A percentile compares a stretch with the other conserved stretches of the same genome.
Conservation (phyloP, 1,140 invertebrate species). For the Amphibalanus amphitrite region DNA sequence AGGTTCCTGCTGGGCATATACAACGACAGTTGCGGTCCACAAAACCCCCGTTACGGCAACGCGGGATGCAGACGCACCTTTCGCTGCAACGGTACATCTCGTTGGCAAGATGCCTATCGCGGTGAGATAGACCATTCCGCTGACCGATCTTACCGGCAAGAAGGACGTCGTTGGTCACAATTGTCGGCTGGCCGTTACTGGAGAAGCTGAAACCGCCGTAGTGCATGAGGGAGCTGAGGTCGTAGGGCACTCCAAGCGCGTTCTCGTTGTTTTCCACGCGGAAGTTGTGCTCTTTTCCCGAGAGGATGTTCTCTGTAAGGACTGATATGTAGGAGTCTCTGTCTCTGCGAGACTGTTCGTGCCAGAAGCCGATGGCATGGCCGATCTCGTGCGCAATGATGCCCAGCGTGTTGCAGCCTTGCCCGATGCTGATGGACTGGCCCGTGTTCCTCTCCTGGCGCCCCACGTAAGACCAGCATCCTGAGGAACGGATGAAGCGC, state of each 20-base stretch:
- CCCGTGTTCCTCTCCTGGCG: conserved; percentile 12
- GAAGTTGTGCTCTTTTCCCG: conserved; percentile 8
- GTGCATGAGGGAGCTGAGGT: conserved; percentile 14
- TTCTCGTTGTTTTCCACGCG: not conserved
- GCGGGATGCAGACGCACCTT: too few species aligned
- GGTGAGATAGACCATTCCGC: too few species aligned
- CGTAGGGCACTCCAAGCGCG: conserved; percentile 10
- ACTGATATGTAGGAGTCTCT: conserved; percentile 21
- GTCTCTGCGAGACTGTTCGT: conserved; percentile 28
- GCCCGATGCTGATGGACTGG: conserved; percentile 22
- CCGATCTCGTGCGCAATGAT: conserved; percentile 25
- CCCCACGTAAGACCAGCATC: conserved; percentile 23
- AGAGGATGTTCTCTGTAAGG: conserved; percentile 13
- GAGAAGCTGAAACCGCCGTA: conserved; percentile 7
- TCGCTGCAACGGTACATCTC: too few species aligned
- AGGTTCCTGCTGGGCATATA: too few species aligned
- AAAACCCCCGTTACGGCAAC: too few species aligned
- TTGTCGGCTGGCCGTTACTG: conserved; percentile 6
- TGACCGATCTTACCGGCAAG: too few species aligned
- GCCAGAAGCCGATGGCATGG: conserved; percentile 28
- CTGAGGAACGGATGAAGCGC: too few species aligned
- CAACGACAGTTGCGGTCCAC: too few species aligned
- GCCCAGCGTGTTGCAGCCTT: conserved; percentile 23
- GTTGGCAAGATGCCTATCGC: too few species aligned
- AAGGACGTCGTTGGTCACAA: conserved; percentile 4